Conservation (phyloP, 2,888 invertebrate species). For the Macroteleia sp. region DNA sequence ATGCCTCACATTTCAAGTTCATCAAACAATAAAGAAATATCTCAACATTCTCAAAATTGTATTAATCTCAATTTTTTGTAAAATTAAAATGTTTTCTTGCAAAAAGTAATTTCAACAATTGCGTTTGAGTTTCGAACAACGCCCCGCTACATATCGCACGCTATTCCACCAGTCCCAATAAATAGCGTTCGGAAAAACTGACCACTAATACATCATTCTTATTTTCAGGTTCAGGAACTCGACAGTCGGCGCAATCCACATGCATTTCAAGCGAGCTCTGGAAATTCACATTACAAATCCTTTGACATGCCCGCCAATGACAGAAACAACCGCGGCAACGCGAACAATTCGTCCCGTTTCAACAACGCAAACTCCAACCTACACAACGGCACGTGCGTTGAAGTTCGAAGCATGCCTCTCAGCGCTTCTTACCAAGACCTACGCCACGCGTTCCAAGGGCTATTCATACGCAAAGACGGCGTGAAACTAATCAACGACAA, state of each 20-base stretch:
- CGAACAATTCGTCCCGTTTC: conserved; percentile 8
- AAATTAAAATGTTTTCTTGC: too few species aligned
- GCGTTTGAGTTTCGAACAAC: too few species aligned
- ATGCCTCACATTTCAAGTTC: too few species aligned
- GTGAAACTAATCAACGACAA: conserved; percentile 94
- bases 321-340: conserved; percentile 64
- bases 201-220: too few species aligned
- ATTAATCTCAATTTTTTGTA: too few species aligned
- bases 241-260: conserved; percentile 87
- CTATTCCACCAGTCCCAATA: too few species aligned
- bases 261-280: conserved; percentile 83
- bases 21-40: too few species aligned
- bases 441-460: conserved; percentile 91
- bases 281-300: conserved; percentile 62
- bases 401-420: conserved; percentile 89
- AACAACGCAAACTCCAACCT: conserved; percentile 17
- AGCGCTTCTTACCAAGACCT: conserved; percentile 92
- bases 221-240: conserved; percentile 77
- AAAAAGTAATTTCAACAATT: too few species aligned
- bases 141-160: too few species aligned
- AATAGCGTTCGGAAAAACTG: too few species aligned
- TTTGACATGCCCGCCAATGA: conserved; percentile 71
- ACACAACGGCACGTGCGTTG: conserved; percentile 86
- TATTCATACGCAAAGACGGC: conserved; percentile 91
- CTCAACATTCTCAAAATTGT: too few species aligned